Evolutionary conservation across 2,113 vertebrate genomes (phyloP).

Genomic region (Bubo scandiacus): DNA sequence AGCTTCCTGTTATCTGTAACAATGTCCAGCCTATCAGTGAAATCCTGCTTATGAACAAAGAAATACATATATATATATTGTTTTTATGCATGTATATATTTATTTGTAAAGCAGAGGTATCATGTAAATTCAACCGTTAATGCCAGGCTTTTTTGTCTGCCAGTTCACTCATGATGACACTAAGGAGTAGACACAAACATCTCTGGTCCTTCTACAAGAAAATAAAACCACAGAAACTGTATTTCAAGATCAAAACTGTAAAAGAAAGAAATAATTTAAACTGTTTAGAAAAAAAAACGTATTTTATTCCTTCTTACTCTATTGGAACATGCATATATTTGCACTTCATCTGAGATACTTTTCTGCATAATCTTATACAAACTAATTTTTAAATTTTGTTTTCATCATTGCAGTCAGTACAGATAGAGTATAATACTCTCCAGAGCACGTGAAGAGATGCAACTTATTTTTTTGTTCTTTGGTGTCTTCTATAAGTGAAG

Average conservation of each 20-base stretch:
- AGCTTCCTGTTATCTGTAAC: neutral
- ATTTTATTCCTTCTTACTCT: neutral
- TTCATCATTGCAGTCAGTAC: neutral
- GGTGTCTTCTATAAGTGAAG: neutral
- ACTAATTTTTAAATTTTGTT: neutral
- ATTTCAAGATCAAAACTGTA: neutral
- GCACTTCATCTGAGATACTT: neutral
- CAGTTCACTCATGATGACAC: neutral
- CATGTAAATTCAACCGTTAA: neutral
- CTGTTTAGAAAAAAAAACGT: neutral
- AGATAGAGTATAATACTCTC: neutral
- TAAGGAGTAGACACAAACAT: neutral
- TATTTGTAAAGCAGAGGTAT: neutral
- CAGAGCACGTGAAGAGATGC: rapidly evolving
- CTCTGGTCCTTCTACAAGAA: neutral
- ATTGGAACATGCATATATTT: neutral
- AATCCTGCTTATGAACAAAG: neutral
- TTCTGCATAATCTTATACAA: neutral
- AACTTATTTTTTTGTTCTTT: neutral
- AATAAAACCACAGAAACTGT: neutral
- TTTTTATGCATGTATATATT: neutral
- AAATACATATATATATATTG: neutral
- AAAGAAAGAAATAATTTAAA: neutral
- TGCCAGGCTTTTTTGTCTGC: neutral
- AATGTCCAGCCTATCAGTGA: neutral